Evolutionary conservation across 2,888 invertebrate species (phyloP).

Genomic region (Epiblema foenella): DNA sequence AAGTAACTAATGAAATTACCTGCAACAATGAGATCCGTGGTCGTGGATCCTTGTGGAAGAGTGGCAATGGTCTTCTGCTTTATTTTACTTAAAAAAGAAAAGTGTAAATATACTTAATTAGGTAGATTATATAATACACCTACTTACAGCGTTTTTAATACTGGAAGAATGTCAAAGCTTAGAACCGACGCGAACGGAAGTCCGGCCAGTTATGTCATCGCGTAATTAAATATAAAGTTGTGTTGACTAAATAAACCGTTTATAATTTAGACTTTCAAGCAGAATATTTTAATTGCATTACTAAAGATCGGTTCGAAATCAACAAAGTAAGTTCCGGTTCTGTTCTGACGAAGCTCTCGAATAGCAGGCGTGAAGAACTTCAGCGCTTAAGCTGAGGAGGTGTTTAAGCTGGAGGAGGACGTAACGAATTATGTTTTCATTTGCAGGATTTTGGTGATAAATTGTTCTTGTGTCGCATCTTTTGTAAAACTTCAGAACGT

Average conservation of each 20-base stretch:
- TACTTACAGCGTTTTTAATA: slow-evolving; percentile 16
- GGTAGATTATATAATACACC: too few species aligned
- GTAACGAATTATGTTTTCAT: too few species aligned
- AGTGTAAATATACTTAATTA: background rate
- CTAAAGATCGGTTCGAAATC: background rate
- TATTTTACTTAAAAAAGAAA: slow-evolving; percentile 2
- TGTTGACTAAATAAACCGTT: slow-evolving; percentile 31
- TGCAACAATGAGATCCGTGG: slow-evolving; percentile 72
- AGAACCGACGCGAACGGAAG: slow-evolving; percentile 38
- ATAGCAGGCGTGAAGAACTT: background rate
- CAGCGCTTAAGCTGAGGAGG: too few species aligned
- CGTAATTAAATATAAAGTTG: slow-evolving; percentile 38
- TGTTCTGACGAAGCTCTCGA: background rate
- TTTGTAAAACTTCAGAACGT: too few species aligned
- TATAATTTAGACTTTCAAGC: slow-evolving; percentile 1
- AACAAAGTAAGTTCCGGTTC: background rate
- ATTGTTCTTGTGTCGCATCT: too few species aligned
- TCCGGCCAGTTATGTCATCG: slow-evolving; percentile 37
- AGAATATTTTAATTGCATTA: background rate
- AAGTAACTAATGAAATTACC: slow-evolving; percentile 70
- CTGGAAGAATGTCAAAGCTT: slow-evolving; percentile 40
- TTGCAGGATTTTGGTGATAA: too few species aligned
- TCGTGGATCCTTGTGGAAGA: slow-evolving; percentile 52
- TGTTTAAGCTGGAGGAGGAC: background rate
- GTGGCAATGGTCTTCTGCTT: slow-evolving; percentile 32